Evolutionary conservation across 1,140 invertebrate species (phyloP), one percentile per base, ranked within the genome.

Genomic region (Zaprionus africanus): DNA sequence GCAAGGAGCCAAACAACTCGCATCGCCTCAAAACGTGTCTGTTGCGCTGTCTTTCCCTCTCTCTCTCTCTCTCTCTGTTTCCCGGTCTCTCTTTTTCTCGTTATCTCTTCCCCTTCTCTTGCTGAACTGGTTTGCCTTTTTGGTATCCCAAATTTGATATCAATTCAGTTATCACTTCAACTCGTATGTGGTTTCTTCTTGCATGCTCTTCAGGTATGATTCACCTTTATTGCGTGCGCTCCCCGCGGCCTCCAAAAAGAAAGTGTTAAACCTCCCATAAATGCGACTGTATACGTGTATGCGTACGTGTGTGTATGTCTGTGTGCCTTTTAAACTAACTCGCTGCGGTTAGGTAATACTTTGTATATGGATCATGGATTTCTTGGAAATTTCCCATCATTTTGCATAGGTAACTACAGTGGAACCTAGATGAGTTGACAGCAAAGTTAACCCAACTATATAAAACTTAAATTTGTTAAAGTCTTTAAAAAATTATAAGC

Each of bases 221-320:
- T 87, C 84, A 87, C 62, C 67, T 65, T 38, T 19, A 43, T 63
- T 31, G 79, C 61, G 64, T 28, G n/a, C 43, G 57, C 36, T 71
- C 26, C 58, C 38, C 19, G 38, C 36, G 15, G 19, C 15, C 56
- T 17, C 41, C 41, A 65, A 87, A 87, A 88, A 88, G 83, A 87
- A 87, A 87, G 84, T 87, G 84, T 76, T 85, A 65, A 64, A 51
- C 62, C 62, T 59, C 56, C 19, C 19, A 53, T 51, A 26, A 43
- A 57, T 26, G 34, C 6, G 15, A 41, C 19, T 31, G 36, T 58
- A 19, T 38, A 11, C 34, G 41, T 46, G 17, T 58, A 15, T 56
- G 41, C 41, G 28, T 31, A 49, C 28, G 26, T 74, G 36, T 43
- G 19, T 5, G 54, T 59, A 22, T 36, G 15, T 46, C 4, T 11